phyloP scores from a whole-genome alignment of 2,888 invertebrate species.

The Melinaea menophilus region DNA sequence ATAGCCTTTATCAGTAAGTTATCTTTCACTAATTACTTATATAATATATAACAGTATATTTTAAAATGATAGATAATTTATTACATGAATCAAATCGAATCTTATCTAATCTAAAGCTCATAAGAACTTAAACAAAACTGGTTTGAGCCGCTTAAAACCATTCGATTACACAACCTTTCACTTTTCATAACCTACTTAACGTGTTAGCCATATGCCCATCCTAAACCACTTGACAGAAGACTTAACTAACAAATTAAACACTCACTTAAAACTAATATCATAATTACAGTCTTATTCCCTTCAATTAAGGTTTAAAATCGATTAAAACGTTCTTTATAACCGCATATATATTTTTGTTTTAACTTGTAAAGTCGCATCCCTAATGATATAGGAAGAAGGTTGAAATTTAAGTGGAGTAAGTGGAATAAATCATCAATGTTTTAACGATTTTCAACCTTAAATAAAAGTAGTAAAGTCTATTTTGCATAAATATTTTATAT shows the following conservation, averaged over 20 bases:
- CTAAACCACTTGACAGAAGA: constrained; percentile 35
- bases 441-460: constrained; percentile 20
- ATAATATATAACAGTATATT: too few species aligned
- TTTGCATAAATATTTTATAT: constrained; percentile 16
- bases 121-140: constrained; percentile 25
- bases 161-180: constrained; percentile 43
- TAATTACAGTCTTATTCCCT: constrained; percentile 10
- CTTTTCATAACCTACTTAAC: constrained; percentile 44
- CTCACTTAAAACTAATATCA: not conserved
- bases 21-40: not conserved
- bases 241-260: constrained; percentile 15
- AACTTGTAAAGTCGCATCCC: constrained; percentile 20
- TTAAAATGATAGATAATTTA: not conserved
- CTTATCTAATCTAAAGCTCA: too few species aligned
- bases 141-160: constrained; percentile 33
- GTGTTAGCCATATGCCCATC: constrained; percentile 31
- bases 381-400: constrained; percentile 25
- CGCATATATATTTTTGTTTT: constrained; percentile 19
- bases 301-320: constrained; percentile 19
- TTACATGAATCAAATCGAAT: too few species aligned
- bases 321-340: constrained; percentile 7
- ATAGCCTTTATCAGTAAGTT: not conserved
- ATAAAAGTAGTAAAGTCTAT: constrained; percentile 11
- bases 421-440: constrained; percentile 15
- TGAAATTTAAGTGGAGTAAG: constrained; percentile 24